Conservation (phyloP, 2,113 vertebrate genomes). For the Gobius niger region DNA sequence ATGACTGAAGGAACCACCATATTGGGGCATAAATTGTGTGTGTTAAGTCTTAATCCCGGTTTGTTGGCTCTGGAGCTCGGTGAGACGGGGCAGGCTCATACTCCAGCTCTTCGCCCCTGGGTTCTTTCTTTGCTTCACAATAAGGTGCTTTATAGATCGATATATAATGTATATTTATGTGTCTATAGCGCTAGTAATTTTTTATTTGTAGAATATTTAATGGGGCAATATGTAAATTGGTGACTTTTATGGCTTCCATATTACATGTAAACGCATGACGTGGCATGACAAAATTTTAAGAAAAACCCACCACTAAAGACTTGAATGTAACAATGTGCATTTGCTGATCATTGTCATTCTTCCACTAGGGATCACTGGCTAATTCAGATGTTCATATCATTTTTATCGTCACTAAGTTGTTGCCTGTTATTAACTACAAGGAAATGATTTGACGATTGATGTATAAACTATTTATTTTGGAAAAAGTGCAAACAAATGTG, state of each 20-base stretch:
- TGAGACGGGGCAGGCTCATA: conserved; percentile 34
- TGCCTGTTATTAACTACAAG: background rate
- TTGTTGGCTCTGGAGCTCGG: conserved; percentile 49
- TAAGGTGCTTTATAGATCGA: conserved; percentile 5
- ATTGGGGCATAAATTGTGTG: conserved; percentile 57
- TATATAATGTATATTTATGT: background rate
- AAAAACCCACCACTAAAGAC: conserved; percentile 2
- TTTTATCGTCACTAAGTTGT: background rate
- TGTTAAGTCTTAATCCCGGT: conserved; percentile 61
- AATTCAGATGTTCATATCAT: background rate
- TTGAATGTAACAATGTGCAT: conserved; percentile 2
- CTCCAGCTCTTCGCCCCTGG: conserved; percentile 7
- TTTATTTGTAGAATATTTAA: background rate
- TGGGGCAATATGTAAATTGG: background rate
- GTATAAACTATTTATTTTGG: background rate
- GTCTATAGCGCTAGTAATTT: background rate
- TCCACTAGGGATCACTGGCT: background rate
- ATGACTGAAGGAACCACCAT: conserved; percentile 74
- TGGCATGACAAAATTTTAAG: background rate
- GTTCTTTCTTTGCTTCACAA: conserved; percentile 1
- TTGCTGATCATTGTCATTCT: background rate
- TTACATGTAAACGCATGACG: background rate
- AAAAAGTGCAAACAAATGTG: background rate
- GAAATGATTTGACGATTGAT: background rate
- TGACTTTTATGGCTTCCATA: background rate